A percentile compares a stretch with the other conserved stretches of the same genome.
phyloP scores from a whole-genome alignment of 2,888 invertebrate species.

The Pristionchus arcanus region DNA sequence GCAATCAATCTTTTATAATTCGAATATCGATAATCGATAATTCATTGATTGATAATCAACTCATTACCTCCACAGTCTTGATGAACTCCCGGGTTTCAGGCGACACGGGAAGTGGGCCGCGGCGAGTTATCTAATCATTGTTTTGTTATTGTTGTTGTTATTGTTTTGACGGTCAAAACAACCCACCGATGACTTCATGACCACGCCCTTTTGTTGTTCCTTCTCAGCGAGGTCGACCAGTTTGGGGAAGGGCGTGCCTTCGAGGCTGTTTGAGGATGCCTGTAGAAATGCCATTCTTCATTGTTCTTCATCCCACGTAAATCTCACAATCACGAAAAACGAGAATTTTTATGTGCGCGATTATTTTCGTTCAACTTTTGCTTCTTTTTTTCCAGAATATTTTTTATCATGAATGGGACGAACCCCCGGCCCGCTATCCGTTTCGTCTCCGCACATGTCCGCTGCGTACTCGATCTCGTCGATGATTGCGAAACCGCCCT shows the following conservation, averaged over 20 bases:
- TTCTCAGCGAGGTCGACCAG: conserved; percentile 19
- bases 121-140: conserved; percentile 27
- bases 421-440: conserved; percentile 1
- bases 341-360: no score
- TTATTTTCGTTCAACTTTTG: no score
- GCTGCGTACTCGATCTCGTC: conserved; percentile 77
- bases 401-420: neutral
- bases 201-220: conserved; percentile 20
- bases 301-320: neutral
- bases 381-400: no score
- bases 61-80: conserved; percentile 1
- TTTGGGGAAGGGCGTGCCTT: conserved; percentile 22
- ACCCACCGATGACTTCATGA: conserved; percentile 28
- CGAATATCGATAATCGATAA: neutral
- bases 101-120: conserved; percentile 36
- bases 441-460: conserved; percentile 66
- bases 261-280: neutral
- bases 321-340: no score
- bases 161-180: neutral
- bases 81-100: conserved; percentile 9
- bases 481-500: conserved; percentile 78
- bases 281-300: no score
- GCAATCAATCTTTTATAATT: no score
- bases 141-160: neutral
- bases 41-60: neutral